Conservation (phyloP, 2,888 invertebrate genomes). For the Limnephilus rhombicus region DNA sequence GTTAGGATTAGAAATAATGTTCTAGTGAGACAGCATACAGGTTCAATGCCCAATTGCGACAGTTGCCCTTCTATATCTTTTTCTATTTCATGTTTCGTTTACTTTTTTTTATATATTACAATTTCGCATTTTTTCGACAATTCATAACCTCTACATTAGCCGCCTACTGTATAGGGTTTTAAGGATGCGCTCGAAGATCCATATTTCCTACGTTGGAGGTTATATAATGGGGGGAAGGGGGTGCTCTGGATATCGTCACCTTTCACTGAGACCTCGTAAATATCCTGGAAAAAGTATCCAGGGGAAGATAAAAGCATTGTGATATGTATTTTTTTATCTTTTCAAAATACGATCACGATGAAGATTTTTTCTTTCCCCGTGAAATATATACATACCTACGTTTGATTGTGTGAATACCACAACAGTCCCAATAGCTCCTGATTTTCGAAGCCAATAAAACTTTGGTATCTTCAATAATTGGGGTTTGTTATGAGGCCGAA, state of each 20-base stretch:
- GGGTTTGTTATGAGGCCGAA: no score
- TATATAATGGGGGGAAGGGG: neutral
- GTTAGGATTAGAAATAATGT: no score
- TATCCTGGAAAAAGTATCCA: neutral
- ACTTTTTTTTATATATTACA: neutral
- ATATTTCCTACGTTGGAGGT: neutral
- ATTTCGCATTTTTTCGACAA: neutral
- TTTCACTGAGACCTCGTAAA: neutral
- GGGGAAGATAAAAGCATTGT: neutral
- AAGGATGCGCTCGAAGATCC: neutral
- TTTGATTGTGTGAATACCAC: no score
- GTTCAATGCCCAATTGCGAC: no score
- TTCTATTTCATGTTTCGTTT: no score
- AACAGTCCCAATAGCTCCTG: no score
- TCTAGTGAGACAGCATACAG: no score
- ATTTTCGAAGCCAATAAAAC: no score
- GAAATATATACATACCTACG: no score
- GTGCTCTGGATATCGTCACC: neutral
- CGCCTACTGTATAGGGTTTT: neutral
- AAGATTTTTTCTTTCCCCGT: neutral
- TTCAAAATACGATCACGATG: neutral
- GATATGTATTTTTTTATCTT: neutral
- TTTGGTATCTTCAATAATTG: no score
- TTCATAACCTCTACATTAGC: neutral
- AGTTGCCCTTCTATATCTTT: no score